Evolutionary conservation across 2,888 invertebrate genomes (phyloP), one percentile per base, ranked within the genome.

Genomic region (Anthophora plumipes): DNA sequence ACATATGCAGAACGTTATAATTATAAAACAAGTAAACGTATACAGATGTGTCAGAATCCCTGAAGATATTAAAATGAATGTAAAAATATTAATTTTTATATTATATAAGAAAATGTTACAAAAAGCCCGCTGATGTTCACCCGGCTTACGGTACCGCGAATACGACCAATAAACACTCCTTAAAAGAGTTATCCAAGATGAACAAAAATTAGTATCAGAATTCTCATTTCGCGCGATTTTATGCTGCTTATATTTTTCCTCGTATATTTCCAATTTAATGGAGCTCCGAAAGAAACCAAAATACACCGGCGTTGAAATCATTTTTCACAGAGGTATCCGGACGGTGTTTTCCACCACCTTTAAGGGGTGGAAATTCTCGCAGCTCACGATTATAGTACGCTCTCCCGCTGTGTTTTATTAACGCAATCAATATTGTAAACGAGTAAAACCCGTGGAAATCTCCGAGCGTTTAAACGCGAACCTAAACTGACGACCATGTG

Each of bases 341-440:
- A n/a, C 25, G 12, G 14, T 17, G 25, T 31, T 39, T 39, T 8
- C 54, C 12, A 17, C 14, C 37, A 46, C 17, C 48, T 39, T 39
- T 3, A 22, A 7, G 1, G 1, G 31, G n/a, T 41, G 20, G 43
- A 64, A 64, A 25, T 37, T 48, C 25, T 22, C 17, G 12, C 25
- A 31, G 14, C 46, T 68, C 14, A 48, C 71, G 11, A n/a, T 41
- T 57, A 50, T n/a, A 17, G 46, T 68, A 14, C 41, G 25, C 59
- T 41, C 14, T 5, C 41, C 72, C 20, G 12, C 48, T 12, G 17
- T 57, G 73, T 59, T 74, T 74, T 43, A 59, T 50, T 43, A 61
- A 60, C 25, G 74, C n/a, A 75, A 61, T 74, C 75, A 20, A 75
- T 76, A 75, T 48, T 22, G 17, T 14, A 17, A 75, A 57, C 17